Percentiles rank a stretch among this genome's conserved stretches.
These are phyloP conservation scores for Neostethus bicornis DNA, from an alignment of 2,797 vertebrate genomes.

Conservation along the genomic window DNA sequence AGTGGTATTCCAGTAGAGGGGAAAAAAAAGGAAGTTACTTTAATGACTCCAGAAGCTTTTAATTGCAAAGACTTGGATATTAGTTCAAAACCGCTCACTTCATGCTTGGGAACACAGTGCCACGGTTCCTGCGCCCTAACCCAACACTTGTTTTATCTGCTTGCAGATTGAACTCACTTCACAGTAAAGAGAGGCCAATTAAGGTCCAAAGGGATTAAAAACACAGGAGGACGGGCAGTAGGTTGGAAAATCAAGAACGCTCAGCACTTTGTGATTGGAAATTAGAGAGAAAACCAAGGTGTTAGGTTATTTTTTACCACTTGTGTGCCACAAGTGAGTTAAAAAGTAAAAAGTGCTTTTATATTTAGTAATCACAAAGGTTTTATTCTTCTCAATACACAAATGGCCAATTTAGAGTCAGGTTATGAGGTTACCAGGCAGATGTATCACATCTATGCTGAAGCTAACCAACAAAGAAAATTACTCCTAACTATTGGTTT, in stretches of 20 bases:
- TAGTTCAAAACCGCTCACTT: constrained; percentile 70
- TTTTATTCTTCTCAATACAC: constrained; percentile 2
- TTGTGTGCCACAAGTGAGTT: constrained; percentile 11
- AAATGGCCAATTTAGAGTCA: neutral
- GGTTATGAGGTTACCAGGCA: neutral
- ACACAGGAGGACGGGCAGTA: constrained; percentile 51
- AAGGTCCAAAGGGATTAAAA: constrained; percentile 78
- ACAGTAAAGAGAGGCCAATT: constrained; percentile 79
- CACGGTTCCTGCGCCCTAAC: constrained; percentile 59
- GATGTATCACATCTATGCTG: too few species aligned
- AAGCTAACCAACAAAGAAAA: too few species aligned
- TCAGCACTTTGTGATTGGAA: constrained; percentile 62
- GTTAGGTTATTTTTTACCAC: constrained; percentile 47
- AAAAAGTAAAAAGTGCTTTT: constrained; percentile 26
- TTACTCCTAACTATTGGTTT: too few species aligned
- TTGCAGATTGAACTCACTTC: constrained; percentile 72
- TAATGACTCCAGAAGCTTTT: constrained; percentile 59
- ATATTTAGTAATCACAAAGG: constrained; percentile 12
- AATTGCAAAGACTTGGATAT: constrained; percentile 72
- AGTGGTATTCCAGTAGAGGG: constrained; percentile 22
- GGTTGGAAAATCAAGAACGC: constrained; percentile 49
- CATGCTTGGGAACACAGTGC: constrained; percentile 74
- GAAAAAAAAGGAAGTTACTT: constrained; percentile 39
- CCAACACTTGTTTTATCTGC: constrained; percentile 73
- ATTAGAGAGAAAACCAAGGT: constrained; percentile 57